These are phyloP conservation scores for Pogonophryne albipinna DNA, from an alignment of 2,797 vertebrate genomes.

Conservation along the genomic window DNA sequence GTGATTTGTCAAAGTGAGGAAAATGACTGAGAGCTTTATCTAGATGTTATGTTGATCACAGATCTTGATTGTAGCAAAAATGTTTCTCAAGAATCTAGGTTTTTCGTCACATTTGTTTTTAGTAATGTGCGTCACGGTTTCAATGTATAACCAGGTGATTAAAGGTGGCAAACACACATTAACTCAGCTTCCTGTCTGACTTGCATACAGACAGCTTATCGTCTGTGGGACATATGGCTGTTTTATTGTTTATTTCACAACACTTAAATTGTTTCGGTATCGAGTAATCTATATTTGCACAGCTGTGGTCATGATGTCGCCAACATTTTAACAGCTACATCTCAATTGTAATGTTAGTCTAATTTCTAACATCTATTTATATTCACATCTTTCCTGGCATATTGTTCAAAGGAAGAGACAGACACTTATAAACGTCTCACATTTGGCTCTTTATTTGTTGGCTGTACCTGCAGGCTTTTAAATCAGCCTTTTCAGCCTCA, in stretches of 20 bases:
- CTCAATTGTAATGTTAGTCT: slow-evolving; percentile 2
- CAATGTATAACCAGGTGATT: background rate
- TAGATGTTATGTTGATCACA: slow-evolving; percentile 4
- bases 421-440: background rate
- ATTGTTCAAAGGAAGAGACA: background rate
- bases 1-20: too few relatives aligned
- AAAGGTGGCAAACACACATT: slow-evolving; percentile 8
- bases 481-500: background rate
- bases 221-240: background rate
- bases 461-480: background rate
- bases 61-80: background rate
- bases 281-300: background rate
- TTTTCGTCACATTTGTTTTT: slow-evolving; percentile 29
- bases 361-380: background rate
- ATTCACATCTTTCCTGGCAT: background rate
- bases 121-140: slow-evolving; percentile 34
- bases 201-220: background rate
- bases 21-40: background rate
- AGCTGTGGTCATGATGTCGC: background rate
- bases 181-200: background rate
- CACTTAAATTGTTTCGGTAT: background rate
- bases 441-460: background rate
- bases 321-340: background rate
- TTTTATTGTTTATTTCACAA: background rate
- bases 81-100: slow-evolving; percentile 15